Evolutionary conservation across 2,888 invertebrate genomes (phyloP), one percentile per base, ranked within the genome.

Genomic region (Acleris literana): DNA sequence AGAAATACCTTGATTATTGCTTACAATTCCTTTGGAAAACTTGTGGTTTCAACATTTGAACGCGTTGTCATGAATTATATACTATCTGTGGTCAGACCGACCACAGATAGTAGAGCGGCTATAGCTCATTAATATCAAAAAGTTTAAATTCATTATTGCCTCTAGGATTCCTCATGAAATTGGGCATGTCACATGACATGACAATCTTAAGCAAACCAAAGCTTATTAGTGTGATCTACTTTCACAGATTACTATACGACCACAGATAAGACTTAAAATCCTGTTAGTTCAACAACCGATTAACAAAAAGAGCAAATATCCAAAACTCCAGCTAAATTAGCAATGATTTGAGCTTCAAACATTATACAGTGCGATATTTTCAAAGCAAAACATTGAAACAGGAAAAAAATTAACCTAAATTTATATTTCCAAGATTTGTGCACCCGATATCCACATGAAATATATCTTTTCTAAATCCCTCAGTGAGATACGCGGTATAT

Each of bases 401-500:
- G 29, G n/a, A 17, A n/a, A 46, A 46, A 46, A 46, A 2, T 2
- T 17, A 46, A 46, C 46, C 17, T 46, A 16, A 11, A 39, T 46
- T 11, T n/a, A 57, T 51, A 55, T 64, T 55, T 61, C 49, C 61
- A 57, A 62, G 61, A 65, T 65, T 66, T 66, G 49, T 18, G 43
- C 46, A 57, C 43, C 65, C 51, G 55, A 52, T 65, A 61, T 65
- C 60, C 65, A 65, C 46, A 56, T 51, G 44, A 61, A 65, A 65
- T 60, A 60, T 65, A 61, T 61, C 44, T 61, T 65, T 55, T 55
- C 56, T 29, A 61, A 65, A 65, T 65, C 65, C 64, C 65, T 60
- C 49, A 44, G 57, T 46, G 61, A 52, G 20, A 61, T 61, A 64
- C 49, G 61, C 70, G 62, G 64, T 68, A 68, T 68, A 59, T 68